Conservation (phyloP, 2,888 invertebrate species). For the Nezara viridula region DNA sequence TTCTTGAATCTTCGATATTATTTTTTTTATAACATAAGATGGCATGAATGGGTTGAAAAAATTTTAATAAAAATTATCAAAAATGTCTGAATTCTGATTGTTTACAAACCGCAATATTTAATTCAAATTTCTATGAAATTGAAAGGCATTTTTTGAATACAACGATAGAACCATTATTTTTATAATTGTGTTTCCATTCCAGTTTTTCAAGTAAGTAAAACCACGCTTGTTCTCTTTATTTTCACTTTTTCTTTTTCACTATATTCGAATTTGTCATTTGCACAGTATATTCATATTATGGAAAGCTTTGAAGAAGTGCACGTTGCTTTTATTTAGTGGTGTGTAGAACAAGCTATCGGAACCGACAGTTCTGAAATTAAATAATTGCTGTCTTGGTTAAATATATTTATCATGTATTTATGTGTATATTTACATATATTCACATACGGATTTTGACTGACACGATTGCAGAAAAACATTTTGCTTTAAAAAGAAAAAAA, state of each 20-base stretch:
- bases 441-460: neutral
- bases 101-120: neutral
- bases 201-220: slow-evolving; percentile 35
- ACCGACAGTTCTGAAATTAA: neutral
- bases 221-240: neutral
- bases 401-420: neutral
- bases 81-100: too few relatives aligned
- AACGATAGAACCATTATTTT: neutral
- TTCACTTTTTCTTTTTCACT: neutral
- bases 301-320: slow-evolving; percentile 23
- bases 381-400: neutral
- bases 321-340: slow-evolving; percentile 19
- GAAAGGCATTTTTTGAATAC: neutral
- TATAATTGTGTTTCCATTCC: neutral
- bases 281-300: neutral
- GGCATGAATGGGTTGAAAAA: too few relatives aligned
- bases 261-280: neutral
- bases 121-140: neutral
- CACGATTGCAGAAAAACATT: neutral
- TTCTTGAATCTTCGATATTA: too few relatives aligned
- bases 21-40: too few relatives aligned
- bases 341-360: slow-evolving; percentile 9
- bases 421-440: neutral
- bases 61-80: too few relatives aligned
- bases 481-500: neutral